A percentile compares a stretch with the other conserved stretches of the same genome.
Evolutionary conservation across 2,888 invertebrate species (phyloP).

Genomic region (Leuctra nigra): DNA sequence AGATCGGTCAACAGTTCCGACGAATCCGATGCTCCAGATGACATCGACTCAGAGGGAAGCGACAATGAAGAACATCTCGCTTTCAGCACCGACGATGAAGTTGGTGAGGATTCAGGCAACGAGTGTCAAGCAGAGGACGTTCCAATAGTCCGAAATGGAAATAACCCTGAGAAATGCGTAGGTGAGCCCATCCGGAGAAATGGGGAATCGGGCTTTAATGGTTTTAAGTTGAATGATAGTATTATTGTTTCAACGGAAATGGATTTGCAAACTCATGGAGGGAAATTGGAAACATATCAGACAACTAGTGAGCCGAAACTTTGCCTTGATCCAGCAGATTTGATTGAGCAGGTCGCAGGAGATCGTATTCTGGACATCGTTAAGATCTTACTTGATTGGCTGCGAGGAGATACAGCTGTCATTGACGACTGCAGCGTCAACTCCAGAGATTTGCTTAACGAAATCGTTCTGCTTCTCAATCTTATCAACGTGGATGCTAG

Average conservation of each 20-base stretch:
- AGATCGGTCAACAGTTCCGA: slow-evolving; percentile 25
- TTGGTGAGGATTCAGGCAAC: slow-evolving; percentile 26
- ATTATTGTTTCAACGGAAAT: background rate
- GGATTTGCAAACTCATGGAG: background rate
- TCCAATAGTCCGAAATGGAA: slow-evolving; percentile 36
- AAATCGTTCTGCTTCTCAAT: slow-evolving; percentile 74
- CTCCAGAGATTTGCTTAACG: slow-evolving; percentile 70
- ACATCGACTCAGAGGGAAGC: slow-evolving; percentile 27
- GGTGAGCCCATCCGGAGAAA: too few species aligned
- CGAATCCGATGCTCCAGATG: slow-evolving; percentile 28
- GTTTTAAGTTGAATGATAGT: background rate
- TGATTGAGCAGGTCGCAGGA: slow-evolving; percentile 52
- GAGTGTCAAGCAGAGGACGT: slow-evolving; percentile 33
- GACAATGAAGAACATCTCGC: slow-evolving; percentile 33
- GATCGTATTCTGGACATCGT: slow-evolving; percentile 59
- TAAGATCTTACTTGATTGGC: slow-evolving; percentile 79
- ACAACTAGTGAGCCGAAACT: background rate
- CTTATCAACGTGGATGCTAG: slow-evolving; percentile 65
- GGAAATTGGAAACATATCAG: too few species aligned
- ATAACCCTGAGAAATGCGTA: background rate
- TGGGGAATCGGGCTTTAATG: too few species aligned
- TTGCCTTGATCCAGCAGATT: slow-evolving; percentile 44
- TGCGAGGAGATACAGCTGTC: slow-evolving; percentile 68
- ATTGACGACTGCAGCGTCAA: slow-evolving; percentile 71
- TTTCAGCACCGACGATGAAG: slow-evolving; percentile 30